Conservation (phyloP, 2,888 invertebrate genomes). For the Stenolophus ochropezus region DNA sequence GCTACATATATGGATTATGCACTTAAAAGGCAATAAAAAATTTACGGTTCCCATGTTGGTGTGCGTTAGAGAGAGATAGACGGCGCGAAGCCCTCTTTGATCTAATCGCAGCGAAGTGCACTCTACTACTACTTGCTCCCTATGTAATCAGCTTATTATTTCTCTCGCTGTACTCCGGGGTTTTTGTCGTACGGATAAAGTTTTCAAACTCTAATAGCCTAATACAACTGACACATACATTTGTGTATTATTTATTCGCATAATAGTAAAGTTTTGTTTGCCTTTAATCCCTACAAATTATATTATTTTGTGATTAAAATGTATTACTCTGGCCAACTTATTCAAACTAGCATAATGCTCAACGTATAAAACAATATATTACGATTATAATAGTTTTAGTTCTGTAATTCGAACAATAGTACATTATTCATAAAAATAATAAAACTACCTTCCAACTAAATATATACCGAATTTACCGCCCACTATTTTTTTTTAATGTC, state of each 20-base stretch:
- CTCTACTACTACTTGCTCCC: slow-evolving; percentile 7
- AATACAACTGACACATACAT: neutral
- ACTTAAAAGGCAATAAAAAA: slow-evolving; percentile 29
- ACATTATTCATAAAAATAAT: too few species aligned
- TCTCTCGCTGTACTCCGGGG: neutral
- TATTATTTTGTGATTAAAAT: neutral
- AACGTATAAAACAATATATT: too few species aligned
- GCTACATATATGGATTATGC: neutral
- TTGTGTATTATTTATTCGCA: slow-evolving; percentile 6
- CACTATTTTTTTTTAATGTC: too few species aligned
- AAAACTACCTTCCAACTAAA: too few species aligned
- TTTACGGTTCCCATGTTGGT: slow-evolving; percentile 8
- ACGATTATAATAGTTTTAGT: too few species aligned
- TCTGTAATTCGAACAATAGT: too few species aligned
- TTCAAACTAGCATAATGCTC: too few species aligned
- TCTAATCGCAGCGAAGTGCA: slow-evolving; percentile 32
- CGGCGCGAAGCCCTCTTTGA: slow-evolving; percentile 1
- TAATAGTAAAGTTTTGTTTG: neutral
- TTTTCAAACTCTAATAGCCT: neutral
- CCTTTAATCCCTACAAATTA: neutral
- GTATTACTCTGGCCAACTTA: too few species aligned
- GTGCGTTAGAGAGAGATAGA: slow-evolving; percentile 5
- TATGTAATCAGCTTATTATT: slow-evolving; percentile 50
- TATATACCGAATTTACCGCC: too few species aligned
- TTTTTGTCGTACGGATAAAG: slow-evolving; percentile 19